Base-by-base conservation (phyloP, 1,140 invertebrate species). In the Helicoverpa zea region DNA sequence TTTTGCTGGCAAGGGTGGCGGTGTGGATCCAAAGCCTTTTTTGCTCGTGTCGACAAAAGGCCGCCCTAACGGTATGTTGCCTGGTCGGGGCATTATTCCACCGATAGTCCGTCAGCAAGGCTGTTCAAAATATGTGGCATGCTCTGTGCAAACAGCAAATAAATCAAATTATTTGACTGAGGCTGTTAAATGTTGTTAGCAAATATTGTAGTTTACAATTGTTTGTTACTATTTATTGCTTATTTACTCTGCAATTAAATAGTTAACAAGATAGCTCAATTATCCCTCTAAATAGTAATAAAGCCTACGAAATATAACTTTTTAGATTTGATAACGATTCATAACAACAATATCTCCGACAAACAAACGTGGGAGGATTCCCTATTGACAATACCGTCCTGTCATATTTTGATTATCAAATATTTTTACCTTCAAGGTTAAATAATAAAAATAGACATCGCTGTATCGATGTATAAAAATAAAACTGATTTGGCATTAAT, bases 1-100 rank as follows among this genome's bases (percentile, higher is more conserved):
- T 92, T 94, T 94, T 94, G 89, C 83, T 35, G 82, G 77, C 86
- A 80, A 85, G 87, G 90, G 90, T 92, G 89, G 89, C 89, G 91
- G 90, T 89, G 83, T 81, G 82, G 83, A 83, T 87, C 87, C 83
- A 86, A 86, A 86, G 85, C 83, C 64, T 91, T 94, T 93, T 94
- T 94, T 94, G 91, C 85, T 81, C 81, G 74, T 74, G 77, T 86
- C 84, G 78, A 90, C 91, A 90, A 92, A 92, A 88, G 90, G 82
- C 80, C 80, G 80, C 81, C 90, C 89, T 94, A 94, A 94, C 92
- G 92, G 92, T 83, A 92, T 61, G 61, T 68, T 79, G 84, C 77
- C 81, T 81, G 82, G 79, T 59, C 52, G 76, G 64, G 49, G 79
- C 61, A 74, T 70, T 49, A 54, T 70, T 51, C 66, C 47, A 18